These are phyloP conservation scores for Drosophila mimetica DNA, from an alignment of 2,888 invertebrate species.

Conservation along the genomic window DNA sequence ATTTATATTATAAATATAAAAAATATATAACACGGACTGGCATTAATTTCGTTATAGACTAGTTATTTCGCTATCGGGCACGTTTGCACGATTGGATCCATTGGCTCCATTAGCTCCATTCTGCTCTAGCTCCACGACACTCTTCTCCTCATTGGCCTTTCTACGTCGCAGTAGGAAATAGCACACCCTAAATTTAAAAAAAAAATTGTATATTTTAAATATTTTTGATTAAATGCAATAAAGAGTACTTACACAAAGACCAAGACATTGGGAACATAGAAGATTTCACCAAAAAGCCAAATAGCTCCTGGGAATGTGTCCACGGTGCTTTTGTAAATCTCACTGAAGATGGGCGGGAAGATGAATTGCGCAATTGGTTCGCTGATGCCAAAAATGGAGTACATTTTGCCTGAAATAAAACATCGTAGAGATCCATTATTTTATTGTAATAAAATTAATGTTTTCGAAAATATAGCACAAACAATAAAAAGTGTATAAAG, in stretches of 20 bases:
- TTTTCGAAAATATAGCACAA: too few relatives aligned
- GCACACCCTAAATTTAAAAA: constrained; percentile 55
- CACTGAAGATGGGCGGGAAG: constrained; percentile 82
- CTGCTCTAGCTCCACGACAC: constrained; percentile 52
- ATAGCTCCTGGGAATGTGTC: constrained; percentile 83
- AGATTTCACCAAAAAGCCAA: constrained; percentile 83
- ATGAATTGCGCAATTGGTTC: constrained; percentile 83
- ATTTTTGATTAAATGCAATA: neutral
- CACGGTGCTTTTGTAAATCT: constrained; percentile 79
- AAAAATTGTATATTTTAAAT: neutral
- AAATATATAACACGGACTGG: constrained; percentile 20
- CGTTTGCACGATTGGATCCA: constrained; percentile 43
- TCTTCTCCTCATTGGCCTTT: constrained; percentile 54
- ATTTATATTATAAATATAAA: constrained; percentile 34
- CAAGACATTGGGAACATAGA: constrained; percentile 82
- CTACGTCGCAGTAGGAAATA: constrained; percentile 70
- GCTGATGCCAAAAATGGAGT: constrained; percentile 82
- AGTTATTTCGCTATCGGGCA: constrained; percentile 71
- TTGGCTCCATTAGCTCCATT: constrained; percentile 43
- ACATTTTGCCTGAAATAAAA: constrained; percentile 81
- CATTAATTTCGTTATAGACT: constrained; percentile 61
- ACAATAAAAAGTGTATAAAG: too few relatives aligned
- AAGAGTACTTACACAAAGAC: constrained; percentile 81
- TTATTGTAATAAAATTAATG: too few relatives aligned
- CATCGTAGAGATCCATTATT: too few relatives aligned